phyloP scores from a whole-genome alignment of 2,888 invertebrate genomes.

The Chrysotoxum bicinctum region DNA sequence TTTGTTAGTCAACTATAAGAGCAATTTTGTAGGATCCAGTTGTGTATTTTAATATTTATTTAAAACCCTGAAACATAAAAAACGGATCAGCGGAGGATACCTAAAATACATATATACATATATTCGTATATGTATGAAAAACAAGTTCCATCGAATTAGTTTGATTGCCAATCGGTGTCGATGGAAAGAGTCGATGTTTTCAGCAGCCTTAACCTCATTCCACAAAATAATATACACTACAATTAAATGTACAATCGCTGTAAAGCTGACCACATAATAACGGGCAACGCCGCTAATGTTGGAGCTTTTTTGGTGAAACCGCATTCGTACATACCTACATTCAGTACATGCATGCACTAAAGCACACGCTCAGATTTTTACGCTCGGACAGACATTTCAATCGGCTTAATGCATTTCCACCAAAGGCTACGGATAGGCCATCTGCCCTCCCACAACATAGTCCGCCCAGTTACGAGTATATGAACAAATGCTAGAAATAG shows the following conservation, averaged over 20 bases:
- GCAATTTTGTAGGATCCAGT: no score
- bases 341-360: conserved; percentile 36
- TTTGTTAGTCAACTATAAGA: no score
- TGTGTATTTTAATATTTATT: no score
- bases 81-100: neutral
- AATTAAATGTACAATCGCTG: conserved; percentile 53
- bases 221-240: neutral
- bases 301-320: conserved; percentile 33
- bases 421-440: neutral
- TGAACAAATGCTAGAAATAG: neutral
- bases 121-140: no score
- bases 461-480: conserved; percentile 1
- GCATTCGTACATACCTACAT: conserved; percentile 22
- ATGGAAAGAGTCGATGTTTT: neutral
- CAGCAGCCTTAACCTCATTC: neutral
- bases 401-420: conserved; percentile 69
- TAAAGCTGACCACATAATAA: conserved; percentile 60
- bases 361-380: conserved; percentile 30
- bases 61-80: neutral
- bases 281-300: conserved; percentile 37
- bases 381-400: conserved; percentile 68
- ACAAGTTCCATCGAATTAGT: conserved; percentile 58
- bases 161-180: conserved; percentile 44
- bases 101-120: no score
- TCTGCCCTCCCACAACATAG: neutral